These are phyloP conservation scores for Auanema freiburgensis DNA, from an alignment of 2,888 invertebrate genomes.

Conservation along the genomic window DNA sequence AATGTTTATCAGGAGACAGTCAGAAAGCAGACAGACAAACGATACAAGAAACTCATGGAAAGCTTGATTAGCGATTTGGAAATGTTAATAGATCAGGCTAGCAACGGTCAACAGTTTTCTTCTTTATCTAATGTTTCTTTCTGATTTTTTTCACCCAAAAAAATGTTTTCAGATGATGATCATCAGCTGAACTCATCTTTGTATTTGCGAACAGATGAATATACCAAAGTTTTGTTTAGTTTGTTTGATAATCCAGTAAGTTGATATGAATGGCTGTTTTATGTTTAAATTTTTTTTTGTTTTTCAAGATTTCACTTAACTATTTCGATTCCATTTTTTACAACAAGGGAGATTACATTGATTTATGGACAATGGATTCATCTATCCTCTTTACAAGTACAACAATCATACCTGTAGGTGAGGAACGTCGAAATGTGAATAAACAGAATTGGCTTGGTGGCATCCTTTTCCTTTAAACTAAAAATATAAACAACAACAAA, in stretches of 20 bases:
- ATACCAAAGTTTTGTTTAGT: background rate
- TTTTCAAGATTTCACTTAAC: slow-evolving; percentile 41
- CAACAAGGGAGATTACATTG: slow-evolving; percentile 30
- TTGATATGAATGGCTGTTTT: slow-evolving; percentile 41
- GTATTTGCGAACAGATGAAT: too few species aligned
- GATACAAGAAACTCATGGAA: slow-evolving; percentile 14
- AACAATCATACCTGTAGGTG: slow-evolving; percentile 58
- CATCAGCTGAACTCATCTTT: too few species aligned
- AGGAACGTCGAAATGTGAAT: slow-evolving; percentile 4
- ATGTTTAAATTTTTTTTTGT: slow-evolving; percentile 13
- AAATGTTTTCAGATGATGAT: too few species aligned
- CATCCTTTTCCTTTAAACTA: too few species aligned
- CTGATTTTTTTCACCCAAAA: too few species aligned
- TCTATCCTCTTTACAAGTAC: slow-evolving; percentile 57
- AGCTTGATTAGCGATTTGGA: slow-evolving; percentile 13
- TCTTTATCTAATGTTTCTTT: too few species aligned
- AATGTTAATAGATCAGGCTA: slow-evolving; percentile 6
- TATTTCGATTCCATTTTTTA: slow-evolving; percentile 50
- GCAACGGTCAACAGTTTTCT: background rate
- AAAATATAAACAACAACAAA: too few species aligned
- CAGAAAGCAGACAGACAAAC: slow-evolving; percentile 10
- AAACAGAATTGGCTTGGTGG: background rate
- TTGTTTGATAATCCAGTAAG: background rate
- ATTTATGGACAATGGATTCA: slow-evolving; percentile 49
- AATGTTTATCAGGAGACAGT: slow-evolving; percentile 13